Conservation (phyloP, 1,140 invertebrate genomes). For the Drosophila willistoni region DNA sequence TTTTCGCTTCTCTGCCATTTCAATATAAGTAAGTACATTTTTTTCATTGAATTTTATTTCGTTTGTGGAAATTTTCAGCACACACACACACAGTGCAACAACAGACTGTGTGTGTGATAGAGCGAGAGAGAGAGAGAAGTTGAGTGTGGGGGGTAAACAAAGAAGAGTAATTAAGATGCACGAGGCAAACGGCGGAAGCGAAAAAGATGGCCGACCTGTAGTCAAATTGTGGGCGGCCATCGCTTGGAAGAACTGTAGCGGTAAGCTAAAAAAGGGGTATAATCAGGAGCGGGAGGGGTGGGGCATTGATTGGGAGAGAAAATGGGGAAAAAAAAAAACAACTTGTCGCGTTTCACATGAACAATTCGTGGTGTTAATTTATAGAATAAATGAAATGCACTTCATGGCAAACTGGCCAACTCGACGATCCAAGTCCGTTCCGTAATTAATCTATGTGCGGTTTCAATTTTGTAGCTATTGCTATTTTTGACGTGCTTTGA, state of each 20-base stretch:
- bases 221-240: conserved; percentile 50
- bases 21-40: conserved; percentile 56
- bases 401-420: conserved; percentile 61
- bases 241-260: not conserved
- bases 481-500: conserved; percentile 71
- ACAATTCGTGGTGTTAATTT: conserved; percentile 80
- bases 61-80: conserved; percentile 72
- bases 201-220: conserved; percentile 66
- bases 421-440: conserved; percentile 50
- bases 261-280: not conserved
- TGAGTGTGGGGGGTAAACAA: conserved; percentile 2
- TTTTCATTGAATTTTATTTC: conserved; percentile 80
- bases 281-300: no score
- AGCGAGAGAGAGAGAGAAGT: not conserved
- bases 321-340: conserved; percentile 46
- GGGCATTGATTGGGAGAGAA: conserved; percentile 1
- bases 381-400: conserved; percentile 79
- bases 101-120: not conserved
- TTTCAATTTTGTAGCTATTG: conserved; percentile 18
- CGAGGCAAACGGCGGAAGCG: conserved; percentile 77
- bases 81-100: conserved; percentile 5
- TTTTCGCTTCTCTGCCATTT: conserved; percentile 62
- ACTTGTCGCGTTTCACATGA: conserved; percentile 67
- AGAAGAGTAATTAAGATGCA: conserved; percentile 77
- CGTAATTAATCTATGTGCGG: conserved; percentile 75